Evolutionary conservation across 2,888 invertebrate species (phyloP), one percentile per base, ranked within the genome.

Genomic region (Microctonus aethiopoides): DNA sequence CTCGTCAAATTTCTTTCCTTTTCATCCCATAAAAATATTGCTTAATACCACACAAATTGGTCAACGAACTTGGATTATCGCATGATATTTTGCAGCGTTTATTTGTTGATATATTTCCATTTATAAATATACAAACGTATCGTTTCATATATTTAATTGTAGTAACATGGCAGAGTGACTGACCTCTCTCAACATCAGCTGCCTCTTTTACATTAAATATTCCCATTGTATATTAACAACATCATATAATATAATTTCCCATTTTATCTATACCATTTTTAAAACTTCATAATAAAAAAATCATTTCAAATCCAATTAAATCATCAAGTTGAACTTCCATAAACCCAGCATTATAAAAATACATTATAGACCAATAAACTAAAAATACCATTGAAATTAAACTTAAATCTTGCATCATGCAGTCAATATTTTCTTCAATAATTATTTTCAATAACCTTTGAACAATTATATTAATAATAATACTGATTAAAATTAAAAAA

Each of bases 31-130:
- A 7, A 57, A 57, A 16, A 5, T 52, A 16, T 52, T 10, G 61
- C 52, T 41, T 36, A 66, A 46, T 41, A 32, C 67, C 46, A 36
- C 61, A 61, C 62, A 54, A 71, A 71, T 71, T 72, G 75, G 72
- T 72, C 75, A 71, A 60, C 72, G 72, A 72, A 71, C 75, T 66
- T 6, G 36, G 52, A 62, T 59, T 75, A 73, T 71, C 68, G 39
- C 2, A 11, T 13, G 26, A 69, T 26, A 54, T 71, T 69, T 72
- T 67, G 66, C 41, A 46, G 67, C 41, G 7, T 7, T 29, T 29
- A 5, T 41, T n/a, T 41, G n/a, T n/a, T 41, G 1, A 41, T n/a
- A 67, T 51, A 29, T 29, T 29, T 29, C 29, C 29, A 29, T 29
- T 3, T 5, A 32, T 1, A n/a, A n/a, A n/a, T n/a, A n/a, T n/a